Evolutionary conservation across 2,797 vertebrate species (phyloP).

Genomic region (Rhinella marina): DNA sequence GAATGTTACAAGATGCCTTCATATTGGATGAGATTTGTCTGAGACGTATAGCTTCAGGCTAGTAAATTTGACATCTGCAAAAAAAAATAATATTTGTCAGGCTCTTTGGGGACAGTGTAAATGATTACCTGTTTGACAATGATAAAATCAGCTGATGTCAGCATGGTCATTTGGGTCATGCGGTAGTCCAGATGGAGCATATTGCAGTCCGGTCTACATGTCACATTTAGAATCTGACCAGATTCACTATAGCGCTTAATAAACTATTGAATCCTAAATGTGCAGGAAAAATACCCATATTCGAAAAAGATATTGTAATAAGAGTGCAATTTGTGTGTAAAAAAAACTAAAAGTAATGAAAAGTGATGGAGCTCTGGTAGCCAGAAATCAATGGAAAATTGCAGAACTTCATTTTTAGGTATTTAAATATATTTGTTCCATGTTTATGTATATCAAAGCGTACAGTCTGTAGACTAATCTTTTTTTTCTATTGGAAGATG

Average conservation of each 20-base stretch:
- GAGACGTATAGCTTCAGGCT: constrained; percentile 3
- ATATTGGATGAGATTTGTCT: constrained; percentile 31
- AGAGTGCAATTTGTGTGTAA: background rate
- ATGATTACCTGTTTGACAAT: constrained; percentile 19
- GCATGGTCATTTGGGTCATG: background rate
- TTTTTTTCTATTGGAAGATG: background rate
- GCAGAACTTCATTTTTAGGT: background rate
- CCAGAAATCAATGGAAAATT: too few relatives aligned
- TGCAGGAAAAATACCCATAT: background rate
- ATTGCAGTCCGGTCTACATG: background rate
- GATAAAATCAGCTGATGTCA: constrained; percentile 7
- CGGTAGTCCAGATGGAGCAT: background rate
- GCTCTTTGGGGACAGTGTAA: constrained; percentile 21
- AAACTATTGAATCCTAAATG: background rate
- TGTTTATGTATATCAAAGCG: background rate
- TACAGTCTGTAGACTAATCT: background rate
- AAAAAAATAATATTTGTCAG: background rate
- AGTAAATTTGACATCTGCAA: constrained; percentile 2
- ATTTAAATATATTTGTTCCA: background rate
- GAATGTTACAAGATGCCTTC: constrained; percentile 22
- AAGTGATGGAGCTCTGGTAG: background rate
- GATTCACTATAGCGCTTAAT: background rate
- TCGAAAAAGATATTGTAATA: background rate
- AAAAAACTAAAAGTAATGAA: background rate
- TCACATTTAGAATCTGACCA: background rate